Percentiles rank a stretch among this genome's conserved stretches.
Conservation (phyloP, 2,797 vertebrate species). For the Anguilla anguilla region DNA sequence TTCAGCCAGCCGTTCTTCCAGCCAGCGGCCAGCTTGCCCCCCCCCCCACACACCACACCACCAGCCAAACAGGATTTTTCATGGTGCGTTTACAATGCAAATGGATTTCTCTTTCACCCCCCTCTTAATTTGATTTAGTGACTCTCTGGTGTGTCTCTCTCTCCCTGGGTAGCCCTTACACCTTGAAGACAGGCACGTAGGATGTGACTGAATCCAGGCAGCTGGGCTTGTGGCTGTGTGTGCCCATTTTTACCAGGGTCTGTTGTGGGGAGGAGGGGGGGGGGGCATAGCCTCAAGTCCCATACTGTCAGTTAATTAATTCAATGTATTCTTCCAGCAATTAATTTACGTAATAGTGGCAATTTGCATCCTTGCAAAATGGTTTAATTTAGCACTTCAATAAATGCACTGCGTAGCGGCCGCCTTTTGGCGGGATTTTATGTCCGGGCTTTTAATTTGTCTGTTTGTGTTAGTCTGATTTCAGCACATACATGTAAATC, state of each 20-base stretch:
- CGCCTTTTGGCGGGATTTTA: conserved; percentile 51
- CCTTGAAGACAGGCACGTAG: conserved; percentile 24
- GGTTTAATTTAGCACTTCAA: conserved; percentile 41
- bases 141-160: conserved; percentile 31
- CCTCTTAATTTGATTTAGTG: conserved; percentile 56
- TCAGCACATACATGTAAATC: conserved; percentile 66
- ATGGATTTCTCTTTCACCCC: conserved; percentile 51
- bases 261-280: background rate
- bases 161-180: conserved; percentile 42
- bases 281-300: background rate
- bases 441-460: conserved; percentile 59
- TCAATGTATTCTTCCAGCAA: conserved; percentile 20
- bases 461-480: conserved; percentile 69
- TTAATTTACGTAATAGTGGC: conserved; percentile 22
- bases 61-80: conserved; percentile 61
- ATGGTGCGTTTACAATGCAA: conserved; percentile 69
- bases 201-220: conserved; percentile 31
- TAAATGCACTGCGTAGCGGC: conserved; percentile 50
- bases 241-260: background rate
- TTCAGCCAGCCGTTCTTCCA: conserved; percentile 50
- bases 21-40: conserved; percentile 25
- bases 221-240: background rate
- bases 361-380: conserved; percentile 39
- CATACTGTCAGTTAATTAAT: conserved; percentile 32
- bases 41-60: conserved; percentile 39